Evolutionary conservation across 2,113 vertebrate genomes (phyloP), one percentile per base, ranked within the genome.

Genomic region (Neodontobutis hainanensis): DNA sequence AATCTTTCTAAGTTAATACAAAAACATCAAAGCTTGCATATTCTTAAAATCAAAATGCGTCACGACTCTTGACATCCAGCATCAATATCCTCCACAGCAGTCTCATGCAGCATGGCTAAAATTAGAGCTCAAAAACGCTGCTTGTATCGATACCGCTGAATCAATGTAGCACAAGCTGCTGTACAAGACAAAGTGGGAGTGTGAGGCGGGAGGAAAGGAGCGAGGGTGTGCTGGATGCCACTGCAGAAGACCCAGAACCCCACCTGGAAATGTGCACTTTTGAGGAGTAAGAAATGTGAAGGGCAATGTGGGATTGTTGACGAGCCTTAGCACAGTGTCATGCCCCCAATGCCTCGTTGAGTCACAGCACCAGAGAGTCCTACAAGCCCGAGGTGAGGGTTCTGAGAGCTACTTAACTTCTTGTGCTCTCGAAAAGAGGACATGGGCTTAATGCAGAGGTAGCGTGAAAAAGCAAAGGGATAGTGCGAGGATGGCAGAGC

Each of bases 11-110:
- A 53, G 38, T 15, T 7, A 34, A 6, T 62, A 48, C 45, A 61
- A 56, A 50, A 57, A 74, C 42, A 48, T 12, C 53, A 60, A 64
- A 2, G 73, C 10, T 69, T 43, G 63, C 73, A 75, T 59, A 75
- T 75, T 85, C 63, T 69, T 72, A 58, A 84, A 75, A 87, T 65
- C 48, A 64, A 82, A 85, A 76, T 77, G 78, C 72, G 68, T 88
- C 89, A 90, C 67, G 27, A 64, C 79, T 88, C 79, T 85, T 75
- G 77, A 89, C 84, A 84, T 72, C 74, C 76, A 72, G 82, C 85
- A 75, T 84, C 81, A 75, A 85, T 84, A 87, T 83, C 85, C 74
- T 82, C 80, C 82, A 80, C 79, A 55, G 64, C 68, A 65, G 69
- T 76, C 78, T 85, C 84, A 80, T 38, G 67, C 62, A 8, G 84